These are phyloP conservation scores for Oedothorax gibbosus DNA, from an alignment of 1,140 invertebrate genomes.

Conservation along the genomic window DNA sequence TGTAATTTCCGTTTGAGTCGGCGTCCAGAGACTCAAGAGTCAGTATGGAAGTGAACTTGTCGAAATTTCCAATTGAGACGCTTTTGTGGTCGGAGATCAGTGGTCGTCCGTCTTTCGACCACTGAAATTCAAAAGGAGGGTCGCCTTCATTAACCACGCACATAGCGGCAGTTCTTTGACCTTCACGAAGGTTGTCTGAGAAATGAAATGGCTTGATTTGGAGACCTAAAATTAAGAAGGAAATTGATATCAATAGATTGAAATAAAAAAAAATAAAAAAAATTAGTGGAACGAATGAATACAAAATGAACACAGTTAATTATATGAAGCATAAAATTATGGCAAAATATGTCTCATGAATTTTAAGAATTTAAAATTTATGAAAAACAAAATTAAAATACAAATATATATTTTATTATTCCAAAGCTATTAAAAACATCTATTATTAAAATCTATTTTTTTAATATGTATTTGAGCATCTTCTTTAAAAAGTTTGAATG, in stretches of 20 bases:
- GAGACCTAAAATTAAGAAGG: slow-evolving; percentile 35
- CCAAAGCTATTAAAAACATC: too few relatives aligned
- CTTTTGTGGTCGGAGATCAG: background rate
- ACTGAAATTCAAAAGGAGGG: slow-evolving; percentile 63
- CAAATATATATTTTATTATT: background rate
- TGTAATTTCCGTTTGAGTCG: slow-evolving; percentile 62
- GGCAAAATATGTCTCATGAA: background rate
- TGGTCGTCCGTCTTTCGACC: slow-evolving; percentile 62
- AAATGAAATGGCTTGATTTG: slow-evolving; percentile 61
- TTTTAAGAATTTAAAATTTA: background rate
- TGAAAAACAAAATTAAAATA: background rate
- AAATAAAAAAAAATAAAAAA: too few relatives aligned
- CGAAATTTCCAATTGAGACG: background rate
- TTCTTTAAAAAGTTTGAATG: too few relatives aligned
- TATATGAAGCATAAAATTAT: background rate
- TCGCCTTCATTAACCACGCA: slow-evolving; percentile 63
- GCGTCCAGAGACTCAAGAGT: slow-evolving; percentile 41
- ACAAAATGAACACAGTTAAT: too few relatives aligned
- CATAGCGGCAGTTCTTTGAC: slow-evolving; percentile 75
- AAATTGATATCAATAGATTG: background rate
- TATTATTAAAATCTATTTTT: too few relatives aligned
- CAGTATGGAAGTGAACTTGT: slow-evolving; percentile 66
- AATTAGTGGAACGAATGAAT: too few relatives aligned
- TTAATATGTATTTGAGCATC: too few relatives aligned
- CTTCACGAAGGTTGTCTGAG: slow-evolving; percentile 74